Percentiles rank a stretch among this genome's conserved stretches.
Evolutionary conservation across 2,113 vertebrate species (phyloP).

Genomic region (Halcyon senegalensis): DNA sequence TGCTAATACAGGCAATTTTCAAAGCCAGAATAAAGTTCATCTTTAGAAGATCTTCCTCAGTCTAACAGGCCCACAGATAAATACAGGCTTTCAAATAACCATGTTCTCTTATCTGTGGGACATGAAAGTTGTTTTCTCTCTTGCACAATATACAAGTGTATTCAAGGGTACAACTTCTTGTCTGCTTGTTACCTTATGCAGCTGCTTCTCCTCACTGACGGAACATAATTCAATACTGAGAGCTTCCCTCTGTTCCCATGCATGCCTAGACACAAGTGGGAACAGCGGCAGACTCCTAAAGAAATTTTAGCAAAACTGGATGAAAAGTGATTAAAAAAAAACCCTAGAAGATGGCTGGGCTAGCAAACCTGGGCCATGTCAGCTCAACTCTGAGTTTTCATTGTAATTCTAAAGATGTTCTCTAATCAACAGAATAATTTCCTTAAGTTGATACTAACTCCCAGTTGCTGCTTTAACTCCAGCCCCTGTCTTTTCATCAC

Average conservation of each 20-base stretch:
- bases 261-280: rapidly evolving
- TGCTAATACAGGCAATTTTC: neutral
- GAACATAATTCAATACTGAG: neutral
- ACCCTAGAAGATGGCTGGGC: neutral
- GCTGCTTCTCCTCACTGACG: neutral
- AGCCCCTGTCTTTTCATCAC: neutral
- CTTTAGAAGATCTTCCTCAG: neutral
- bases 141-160: neutral
- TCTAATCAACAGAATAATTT: neutral
- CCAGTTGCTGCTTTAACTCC: neutral
- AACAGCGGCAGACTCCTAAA: neutral
- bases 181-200: neutral
- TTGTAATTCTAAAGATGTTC: neutral
- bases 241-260: neutral
- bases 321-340: neutral
- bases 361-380: neutral
- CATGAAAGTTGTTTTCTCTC: neutral
- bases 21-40: neutral
- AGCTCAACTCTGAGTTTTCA: neutral
- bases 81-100: neutral
- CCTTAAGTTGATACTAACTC: neutral
- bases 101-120: neutral
- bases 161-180: neutral
- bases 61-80: neutral
- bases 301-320: neutral